Conservation (phyloP, 1,140 invertebrate genomes). For the Halictus rubicundus region DNA sequence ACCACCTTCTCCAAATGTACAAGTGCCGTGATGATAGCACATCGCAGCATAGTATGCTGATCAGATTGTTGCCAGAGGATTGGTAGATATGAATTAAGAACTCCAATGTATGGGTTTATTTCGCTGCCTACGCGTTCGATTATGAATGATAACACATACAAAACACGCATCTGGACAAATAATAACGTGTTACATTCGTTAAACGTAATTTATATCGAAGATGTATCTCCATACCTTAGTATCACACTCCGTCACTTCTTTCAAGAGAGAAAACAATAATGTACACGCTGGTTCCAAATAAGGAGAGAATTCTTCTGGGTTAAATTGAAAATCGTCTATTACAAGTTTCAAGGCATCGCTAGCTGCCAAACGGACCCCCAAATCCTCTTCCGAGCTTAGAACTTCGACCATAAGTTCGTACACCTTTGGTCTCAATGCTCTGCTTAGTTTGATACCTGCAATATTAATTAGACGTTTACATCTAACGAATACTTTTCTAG, state of each 20-base stretch:
- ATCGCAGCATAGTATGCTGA: conserved; percentile 94
- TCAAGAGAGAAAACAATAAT: conserved; percentile 90
- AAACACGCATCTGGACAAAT: conserved; percentile 88
- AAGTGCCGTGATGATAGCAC: conserved; percentile 93
- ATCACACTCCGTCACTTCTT: conserved; percentile 94
- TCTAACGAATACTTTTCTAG: background rate
- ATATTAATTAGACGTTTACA: conserved; percentile 32
- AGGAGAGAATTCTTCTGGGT: conserved; percentile 90
- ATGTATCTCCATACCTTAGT: conserved; percentile 86
- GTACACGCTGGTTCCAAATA: conserved; percentile 90
- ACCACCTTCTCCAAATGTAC: conserved; percentile 89
- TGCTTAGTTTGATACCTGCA: conserved; percentile 89
- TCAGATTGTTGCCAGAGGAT: conserved; percentile 92
- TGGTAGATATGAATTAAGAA: conserved; percentile 91
- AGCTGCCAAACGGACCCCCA: conserved; percentile 92
- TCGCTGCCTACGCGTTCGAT: conserved; percentile 91
- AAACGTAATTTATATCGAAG: conserved; percentile 21
- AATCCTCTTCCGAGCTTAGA: conserved; percentile 87
- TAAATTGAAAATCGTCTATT: conserved; percentile 96
- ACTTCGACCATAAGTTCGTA: conserved; percentile 90
- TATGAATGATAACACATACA: conserved; percentile 94
- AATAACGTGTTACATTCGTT: background rate
- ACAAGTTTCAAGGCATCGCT: conserved; percentile 88
- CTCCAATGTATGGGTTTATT: conserved; percentile 86
- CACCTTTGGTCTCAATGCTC: conserved; percentile 88